Conservation (phyloP, 2,888 invertebrate species). For the Pammene fasciana region DNA sequence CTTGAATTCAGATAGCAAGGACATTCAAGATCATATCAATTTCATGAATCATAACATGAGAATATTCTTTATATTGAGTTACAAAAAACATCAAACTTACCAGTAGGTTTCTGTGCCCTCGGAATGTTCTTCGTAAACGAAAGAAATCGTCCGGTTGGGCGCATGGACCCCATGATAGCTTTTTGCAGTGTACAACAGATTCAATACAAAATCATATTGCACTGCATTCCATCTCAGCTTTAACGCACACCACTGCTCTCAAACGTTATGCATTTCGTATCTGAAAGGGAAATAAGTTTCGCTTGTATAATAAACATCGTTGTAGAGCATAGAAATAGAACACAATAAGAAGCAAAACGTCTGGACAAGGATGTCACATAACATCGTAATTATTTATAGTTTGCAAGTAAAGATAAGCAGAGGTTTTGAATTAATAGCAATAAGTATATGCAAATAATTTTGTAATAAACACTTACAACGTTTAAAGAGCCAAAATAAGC, state of each 20-base stretch:
- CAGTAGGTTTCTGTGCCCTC: slow-evolving; percentile 81
- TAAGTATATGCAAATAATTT: background rate
- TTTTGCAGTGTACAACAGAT: slow-evolving; percentile 49
- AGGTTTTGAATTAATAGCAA: background rate
- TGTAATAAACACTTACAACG: slow-evolving; percentile 48
- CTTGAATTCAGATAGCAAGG: slow-evolving; percentile 50
- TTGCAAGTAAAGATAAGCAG: slow-evolving; percentile 31
- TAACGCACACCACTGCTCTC: slow-evolving; percentile 43
- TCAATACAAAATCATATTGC: slow-evolving; percentile 62
- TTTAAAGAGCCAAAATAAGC: slow-evolving; percentile 34
- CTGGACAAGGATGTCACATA: slow-evolving; percentile 46
- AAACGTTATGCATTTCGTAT: slow-evolving; percentile 57
- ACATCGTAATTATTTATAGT: slow-evolving; percentile 46
- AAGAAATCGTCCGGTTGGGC: slow-evolving; percentile 84
- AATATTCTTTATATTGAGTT: slow-evolving; percentile 51
- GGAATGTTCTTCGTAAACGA: slow-evolving; percentile 85
- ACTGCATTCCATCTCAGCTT: slow-evolving; percentile 43
- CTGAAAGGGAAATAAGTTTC: slow-evolving; percentile 62
- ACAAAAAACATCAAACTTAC: slow-evolving; percentile 57
- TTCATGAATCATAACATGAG: slow-evolving; percentile 60
- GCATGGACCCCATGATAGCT: slow-evolving; percentile 84
- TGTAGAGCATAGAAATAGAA: slow-evolving; percentile 65
- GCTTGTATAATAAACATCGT: slow-evolving; percentile 57
- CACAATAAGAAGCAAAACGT: slow-evolving; percentile 65
- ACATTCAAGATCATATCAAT: slow-evolving; percentile 50